These are phyloP conservation scores for Wasmannia auropunctata DNA, from an alignment of 1,140 invertebrate genomes.

Conservation along the genomic window DNA sequence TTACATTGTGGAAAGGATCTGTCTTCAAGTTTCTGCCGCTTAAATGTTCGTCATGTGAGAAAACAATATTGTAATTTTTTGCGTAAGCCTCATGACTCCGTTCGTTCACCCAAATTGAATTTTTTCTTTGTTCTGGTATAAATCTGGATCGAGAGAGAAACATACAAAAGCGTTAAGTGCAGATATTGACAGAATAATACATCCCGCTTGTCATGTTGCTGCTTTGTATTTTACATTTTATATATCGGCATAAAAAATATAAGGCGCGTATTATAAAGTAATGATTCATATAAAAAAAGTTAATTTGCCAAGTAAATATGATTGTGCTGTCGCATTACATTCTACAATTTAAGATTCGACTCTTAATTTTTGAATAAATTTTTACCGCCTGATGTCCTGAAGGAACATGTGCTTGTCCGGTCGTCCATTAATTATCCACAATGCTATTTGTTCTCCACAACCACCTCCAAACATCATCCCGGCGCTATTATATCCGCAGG, in stretches of 20 bases:
- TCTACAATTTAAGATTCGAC: not conserved
- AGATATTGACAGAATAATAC: not conserved
- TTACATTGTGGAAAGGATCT: slow-evolving; percentile 89
- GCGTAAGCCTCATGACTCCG: slow-evolving; percentile 94
- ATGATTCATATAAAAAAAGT: not conserved
- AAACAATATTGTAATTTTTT: slow-evolving; percentile 94
- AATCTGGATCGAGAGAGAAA: slow-evolving; percentile 85
- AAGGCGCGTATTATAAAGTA: not conserved
- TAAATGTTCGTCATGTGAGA: slow-evolving; percentile 94
- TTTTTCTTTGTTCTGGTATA: slow-evolving; percentile 88
- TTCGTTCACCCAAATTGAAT: slow-evolving; percentile 91
- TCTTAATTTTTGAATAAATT: not conserved
- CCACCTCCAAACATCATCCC: slow-evolving; percentile 96
- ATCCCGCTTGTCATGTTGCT: not conserved
- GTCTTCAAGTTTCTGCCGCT: slow-evolving; percentile 91
- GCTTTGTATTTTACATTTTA: not conserved
- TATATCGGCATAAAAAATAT: not conserved
- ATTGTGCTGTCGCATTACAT: not conserved
- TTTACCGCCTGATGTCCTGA: slow-evolving; percentile 91
- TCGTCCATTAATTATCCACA: slow-evolving; percentile 93
- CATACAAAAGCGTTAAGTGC: not conserved
- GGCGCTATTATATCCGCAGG: slow-evolving; percentile 94
- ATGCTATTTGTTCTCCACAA: slow-evolving; percentile 92
- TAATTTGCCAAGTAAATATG: not conserved
- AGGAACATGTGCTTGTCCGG: slow-evolving; percentile 94